Conservation (phyloP, 2,888 invertebrate species). For the Thysanoteuthis rhombus region DNA sequence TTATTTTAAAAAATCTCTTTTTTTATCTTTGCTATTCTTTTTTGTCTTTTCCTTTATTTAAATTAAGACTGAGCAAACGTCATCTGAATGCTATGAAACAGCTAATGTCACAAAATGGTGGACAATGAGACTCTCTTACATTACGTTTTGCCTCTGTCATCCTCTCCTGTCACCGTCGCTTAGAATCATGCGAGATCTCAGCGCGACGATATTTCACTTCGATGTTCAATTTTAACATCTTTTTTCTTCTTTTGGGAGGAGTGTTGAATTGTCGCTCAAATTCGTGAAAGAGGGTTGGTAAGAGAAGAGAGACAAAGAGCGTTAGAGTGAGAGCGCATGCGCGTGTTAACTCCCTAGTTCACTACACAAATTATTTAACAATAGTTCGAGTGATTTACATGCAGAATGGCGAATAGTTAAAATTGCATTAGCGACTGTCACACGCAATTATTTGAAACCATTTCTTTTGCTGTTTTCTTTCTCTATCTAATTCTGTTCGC, state of each 20-base stretch:
- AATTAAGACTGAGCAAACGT: not conserved
- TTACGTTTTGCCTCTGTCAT: not conserved
- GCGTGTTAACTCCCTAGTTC: not conserved
- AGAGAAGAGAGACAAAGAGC: not conserved
- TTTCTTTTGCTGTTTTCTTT: not conserved
- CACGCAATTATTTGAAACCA: not conserved
- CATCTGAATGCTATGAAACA: not conserved
- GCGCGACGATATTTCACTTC: not conserved
- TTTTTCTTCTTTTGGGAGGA: not conserved
- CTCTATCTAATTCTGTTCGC: not conserved
- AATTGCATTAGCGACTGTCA: not conserved
- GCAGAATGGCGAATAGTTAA: not conserved
- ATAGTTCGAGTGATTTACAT: not conserved
- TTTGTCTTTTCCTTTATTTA: not conserved
- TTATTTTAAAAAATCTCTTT: not conserved
- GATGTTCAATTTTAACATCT: not conserved
- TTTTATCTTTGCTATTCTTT: not conserved
- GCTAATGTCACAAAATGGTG: not conserved
- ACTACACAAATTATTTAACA: not conserved
- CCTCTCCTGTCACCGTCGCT: not conserved
- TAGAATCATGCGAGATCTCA: not conserved
- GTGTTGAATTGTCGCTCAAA: not conserved
- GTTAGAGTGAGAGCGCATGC: not conserved
- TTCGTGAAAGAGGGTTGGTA: not conserved
- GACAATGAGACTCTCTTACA: not conserved